Evolutionary conservation across 2,888 invertebrate species (phyloP).

Genomic region (Caenorhabditis sulstoni): DNA sequence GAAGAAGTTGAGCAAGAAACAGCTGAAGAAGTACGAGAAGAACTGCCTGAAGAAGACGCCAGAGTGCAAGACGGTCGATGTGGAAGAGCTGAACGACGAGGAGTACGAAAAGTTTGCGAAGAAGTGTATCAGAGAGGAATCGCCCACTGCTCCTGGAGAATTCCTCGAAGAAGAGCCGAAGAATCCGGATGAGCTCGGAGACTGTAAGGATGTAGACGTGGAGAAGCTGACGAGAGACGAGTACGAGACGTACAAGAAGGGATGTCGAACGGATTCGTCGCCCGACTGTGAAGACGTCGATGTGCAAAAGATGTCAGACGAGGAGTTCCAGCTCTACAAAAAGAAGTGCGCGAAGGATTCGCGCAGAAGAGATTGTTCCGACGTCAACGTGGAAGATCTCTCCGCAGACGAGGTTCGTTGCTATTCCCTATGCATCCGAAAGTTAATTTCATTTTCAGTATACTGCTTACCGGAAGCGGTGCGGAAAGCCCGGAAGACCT

Average conservation of each 20-base stretch:
- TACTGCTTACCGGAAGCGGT: constrained; percentile 10
- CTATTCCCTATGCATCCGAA: not conserved
- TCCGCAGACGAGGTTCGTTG: constrained; percentile 24
- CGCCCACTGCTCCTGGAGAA: not conserved
- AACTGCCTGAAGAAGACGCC: constrained; percentile 10
- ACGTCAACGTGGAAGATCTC: constrained; percentile 32
- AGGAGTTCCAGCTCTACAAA: constrained; percentile 9
- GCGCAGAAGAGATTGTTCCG: constrained; percentile 4
- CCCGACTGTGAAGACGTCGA: not conserved
- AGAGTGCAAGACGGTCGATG: constrained; percentile 11
- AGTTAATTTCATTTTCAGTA: constrained; percentile 2
- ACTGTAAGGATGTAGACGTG: not conserved
- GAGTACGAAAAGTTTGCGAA: constrained; percentile 16
- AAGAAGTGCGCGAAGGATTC: constrained; percentile 15
- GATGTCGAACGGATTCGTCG: not conserved
- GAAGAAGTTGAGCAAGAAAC: not conserved
- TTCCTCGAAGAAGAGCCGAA: not conserved
- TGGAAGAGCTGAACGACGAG: constrained; percentile 10
- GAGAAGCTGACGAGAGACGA: not conserved
- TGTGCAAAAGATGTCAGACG: not conserved
- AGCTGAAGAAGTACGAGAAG: constrained; percentile 16
- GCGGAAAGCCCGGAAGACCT: constrained; percentile 2
- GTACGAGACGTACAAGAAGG: not conserved
- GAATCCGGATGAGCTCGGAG: constrained; percentile 2
- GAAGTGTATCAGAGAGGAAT: not conserved